Percentiles rank a stretch among this genome's conserved stretches.
Conservation (phyloP, 1,140 invertebrate genomes). For the Teleogryllus occipitalis region DNA sequence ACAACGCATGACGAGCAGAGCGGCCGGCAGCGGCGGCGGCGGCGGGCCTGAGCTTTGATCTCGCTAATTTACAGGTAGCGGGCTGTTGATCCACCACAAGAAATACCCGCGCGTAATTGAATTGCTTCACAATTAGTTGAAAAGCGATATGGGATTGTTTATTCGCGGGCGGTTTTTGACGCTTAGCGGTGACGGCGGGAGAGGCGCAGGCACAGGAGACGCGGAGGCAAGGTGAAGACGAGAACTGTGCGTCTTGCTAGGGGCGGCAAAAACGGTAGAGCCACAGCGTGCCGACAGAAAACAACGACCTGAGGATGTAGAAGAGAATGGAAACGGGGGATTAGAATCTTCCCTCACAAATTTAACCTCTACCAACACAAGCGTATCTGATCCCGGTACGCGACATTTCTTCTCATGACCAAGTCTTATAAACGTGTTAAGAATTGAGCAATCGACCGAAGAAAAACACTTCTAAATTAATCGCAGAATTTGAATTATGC, state of each 20-base stretch:
- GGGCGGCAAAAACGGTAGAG: background rate
- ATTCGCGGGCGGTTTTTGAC: background rate
- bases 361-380: too few relatives aligned
- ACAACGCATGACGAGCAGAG: background rate
- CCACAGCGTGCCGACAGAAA: too few relatives aligned
- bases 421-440: too few relatives aligned
- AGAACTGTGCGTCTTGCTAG: background rate
- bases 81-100: background rate
- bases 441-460: too few relatives aligned
- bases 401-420: too few relatives aligned
- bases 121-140: background rate
- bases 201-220: background rate
- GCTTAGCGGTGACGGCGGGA: background rate
- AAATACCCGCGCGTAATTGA: background rate
- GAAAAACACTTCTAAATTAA: too few relatives aligned
- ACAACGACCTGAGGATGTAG: too few relatives aligned
- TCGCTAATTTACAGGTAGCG: background rate
- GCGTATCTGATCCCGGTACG: too few relatives aligned
- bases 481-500: too few relatives aligned
- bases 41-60: background rate
- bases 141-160: background rate
- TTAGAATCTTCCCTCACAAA: too few relatives aligned
- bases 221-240: background rate
- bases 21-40: too few relatives aligned
- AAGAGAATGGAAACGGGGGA: too few relatives aligned